phyloP scores from a whole-genome alignment of 1,140 invertebrate genomes.

The Aphis craccivora region DNA sequence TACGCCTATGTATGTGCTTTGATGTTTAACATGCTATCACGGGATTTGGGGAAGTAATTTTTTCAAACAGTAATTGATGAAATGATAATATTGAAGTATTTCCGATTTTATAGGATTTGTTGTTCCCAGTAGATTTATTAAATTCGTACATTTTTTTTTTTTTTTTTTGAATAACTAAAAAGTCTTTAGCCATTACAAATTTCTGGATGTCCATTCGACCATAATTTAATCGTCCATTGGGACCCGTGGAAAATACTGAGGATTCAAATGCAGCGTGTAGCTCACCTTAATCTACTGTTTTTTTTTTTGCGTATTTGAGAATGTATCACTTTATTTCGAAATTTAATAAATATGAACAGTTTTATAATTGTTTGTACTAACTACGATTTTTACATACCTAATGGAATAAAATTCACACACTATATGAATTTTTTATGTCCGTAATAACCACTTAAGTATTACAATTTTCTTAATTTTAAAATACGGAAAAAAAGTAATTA shows the following conservation, averaged over 20 bases:
- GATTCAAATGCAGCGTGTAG: neutral
- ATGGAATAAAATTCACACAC: neutral
- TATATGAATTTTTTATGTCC: neutral
- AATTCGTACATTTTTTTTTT: neutral
- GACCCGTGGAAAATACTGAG: neutral
- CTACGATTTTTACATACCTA: neutral
- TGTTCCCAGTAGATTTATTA: neutral
- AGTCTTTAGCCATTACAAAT: neutral
- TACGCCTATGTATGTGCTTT: neutral
- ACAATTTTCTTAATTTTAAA: neutral
- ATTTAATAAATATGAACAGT: neutral
- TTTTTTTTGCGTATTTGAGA: neutral
- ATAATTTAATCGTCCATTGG: neutral
- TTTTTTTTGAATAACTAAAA: neutral
- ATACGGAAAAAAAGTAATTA: neutral
- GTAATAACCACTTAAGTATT: neutral
- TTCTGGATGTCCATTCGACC: neutral
- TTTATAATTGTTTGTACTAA: neutral
- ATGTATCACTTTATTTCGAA: neutral
- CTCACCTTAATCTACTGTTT: neutral
- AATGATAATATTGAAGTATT: neutral
- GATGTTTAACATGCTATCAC: neutral
- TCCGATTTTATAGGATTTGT: neutral
- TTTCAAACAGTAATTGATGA: neutral
- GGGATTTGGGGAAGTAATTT: neutral